phyloP scores from a whole-genome alignment of 2,888 invertebrate genomes.

The Bellardia bayeri region DNA sequence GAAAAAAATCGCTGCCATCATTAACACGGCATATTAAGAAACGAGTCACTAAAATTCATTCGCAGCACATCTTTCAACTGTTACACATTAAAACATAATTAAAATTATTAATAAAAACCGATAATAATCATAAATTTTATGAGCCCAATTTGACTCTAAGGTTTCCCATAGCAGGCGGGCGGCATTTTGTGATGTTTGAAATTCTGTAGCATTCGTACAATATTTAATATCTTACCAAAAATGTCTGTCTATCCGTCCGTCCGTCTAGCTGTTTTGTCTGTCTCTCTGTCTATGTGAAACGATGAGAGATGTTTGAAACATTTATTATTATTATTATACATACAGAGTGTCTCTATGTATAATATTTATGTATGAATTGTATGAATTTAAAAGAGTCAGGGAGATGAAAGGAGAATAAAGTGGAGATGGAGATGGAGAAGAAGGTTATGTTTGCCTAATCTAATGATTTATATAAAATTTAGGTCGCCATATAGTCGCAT shows the following conservation, averaged over 20 bases:
- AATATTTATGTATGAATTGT: constrained; percentile 12
- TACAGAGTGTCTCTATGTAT: not conserved
- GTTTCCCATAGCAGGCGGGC: constrained; percentile 54
- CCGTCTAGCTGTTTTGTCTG: not conserved
- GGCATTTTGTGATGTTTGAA: constrained; percentile 60
- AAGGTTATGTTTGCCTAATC: constrained; percentile 81
- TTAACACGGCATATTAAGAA: not conserved
- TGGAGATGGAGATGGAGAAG: constrained; percentile 39
- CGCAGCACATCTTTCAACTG: constrained; percentile 3
- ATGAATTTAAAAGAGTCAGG: not conserved
- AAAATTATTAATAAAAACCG: constrained; percentile 56
- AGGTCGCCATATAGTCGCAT: constrained; percentile 84
- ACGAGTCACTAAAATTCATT: not conserved
- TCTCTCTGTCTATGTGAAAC: constrained; percentile 26
- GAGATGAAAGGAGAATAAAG: constrained; percentile 21
- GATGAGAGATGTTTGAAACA: constrained; percentile 53
- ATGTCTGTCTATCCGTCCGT: not conserved
- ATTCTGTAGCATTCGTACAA: constrained; percentile 25
- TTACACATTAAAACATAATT: constrained; percentile 45
- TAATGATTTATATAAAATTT: constrained; percentile 85
- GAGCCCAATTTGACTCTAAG: constrained; percentile 56
- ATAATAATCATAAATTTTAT: constrained; percentile 66
- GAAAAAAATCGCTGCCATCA: not conserved
- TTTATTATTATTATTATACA: constrained; percentile 42
- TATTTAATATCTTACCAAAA: constrained; percentile 51